These are phyloP conservation scores for Plebejus argus DNA, from an alignment of 2,888 invertebrate genomes.

Conservation along the genomic window DNA sequence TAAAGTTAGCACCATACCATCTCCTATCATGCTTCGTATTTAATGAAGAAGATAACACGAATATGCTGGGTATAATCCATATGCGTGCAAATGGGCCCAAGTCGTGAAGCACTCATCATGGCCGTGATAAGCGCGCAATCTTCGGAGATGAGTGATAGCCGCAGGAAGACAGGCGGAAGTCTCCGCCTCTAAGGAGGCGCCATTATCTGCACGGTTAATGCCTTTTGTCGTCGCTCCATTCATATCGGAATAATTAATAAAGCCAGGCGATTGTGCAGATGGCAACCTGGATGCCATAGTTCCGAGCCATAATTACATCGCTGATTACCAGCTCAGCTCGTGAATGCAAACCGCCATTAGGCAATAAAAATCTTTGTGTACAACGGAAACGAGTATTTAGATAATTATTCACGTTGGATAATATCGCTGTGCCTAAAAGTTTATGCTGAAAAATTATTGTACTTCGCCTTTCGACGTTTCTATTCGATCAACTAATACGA, in stretches of 20 bases:
- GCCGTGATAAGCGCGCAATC: slow-evolving; percentile 33
- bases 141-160: slow-evolving; percentile 52
- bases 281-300: slow-evolving; percentile 43
- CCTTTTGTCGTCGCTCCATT: slow-evolving; percentile 64
- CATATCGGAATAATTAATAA: slow-evolving; percentile 69
- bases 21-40: neutral
- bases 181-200: slow-evolving; percentile 48
- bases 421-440: neutral
- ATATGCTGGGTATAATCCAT: neutral
- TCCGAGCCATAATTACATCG: slow-evolving; percentile 24
- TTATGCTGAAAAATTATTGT: neutral
- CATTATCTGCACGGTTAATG: slow-evolving; percentile 66
- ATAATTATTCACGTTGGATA: neutral
- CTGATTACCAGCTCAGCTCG: slow-evolving; percentile 21
- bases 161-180: slow-evolving; percentile 48
- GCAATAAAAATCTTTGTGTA: slow-evolving; percentile 11
- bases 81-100: neutral
- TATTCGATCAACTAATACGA: neutral
- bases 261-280: slow-evolving; percentile 53
- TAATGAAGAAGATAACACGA: neutral
- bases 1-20: neutral
- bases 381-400: neutral
- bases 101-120: slow-evolving; percentile 20
- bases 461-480: neutral
- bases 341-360: slow-evolving; percentile 15